Base-by-base conservation (phyloP, 1,140 invertebrate species). In the Coptotermes formosanus region DNA sequence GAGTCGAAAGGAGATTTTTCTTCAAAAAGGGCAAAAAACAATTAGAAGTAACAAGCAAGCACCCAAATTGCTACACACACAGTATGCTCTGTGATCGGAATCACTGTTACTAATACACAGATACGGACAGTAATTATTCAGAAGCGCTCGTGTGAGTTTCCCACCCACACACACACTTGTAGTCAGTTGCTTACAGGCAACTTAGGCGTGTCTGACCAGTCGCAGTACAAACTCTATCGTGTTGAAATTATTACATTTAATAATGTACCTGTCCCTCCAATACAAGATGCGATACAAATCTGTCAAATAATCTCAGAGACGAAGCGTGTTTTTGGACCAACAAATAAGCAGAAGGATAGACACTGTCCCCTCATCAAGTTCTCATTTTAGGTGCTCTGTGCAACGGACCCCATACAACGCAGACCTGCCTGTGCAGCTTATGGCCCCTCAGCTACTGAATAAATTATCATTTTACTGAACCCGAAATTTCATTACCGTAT, bases 171-270 rank as follows among this genome's bases (percentile, higher is more conserved):
- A 69, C 64, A n/a, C n/a, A 25, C 25, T 25, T 30, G 64, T 1
- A 19, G 3, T 30, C 25, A 7, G 16, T 75, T 64, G 6, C 25
- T 75, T 75, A 75, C 7, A 75, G n/a, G n/a, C 64, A 75, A 75
- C n/a, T 75, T 30, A n/a, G 25, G 64, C n/a, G 25, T 75, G 64
- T 75, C 64, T 75, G 64, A 75, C 30, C n/a, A 75, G 25, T 75
- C n/a, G 30, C n/a, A 25, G 25, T 25, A 2, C 7, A 25, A 75
- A 30, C 64, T 75, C 7, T 16, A 75, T 25, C 25, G 64, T n/a
- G 64, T 75, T 30, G 64, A 75, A 75, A 75, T 75, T n/a, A 75
- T 75, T 75, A n/a, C n/a, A 75, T 75, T 75, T 75, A 30, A 30
- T 25, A 25, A 75, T 1, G 64, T 75, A 75, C 64, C 64, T 30